A percentile compares a stretch with the other conserved stretches of the same genome.
phyloP scores from a whole-genome alignment of 2,888 invertebrate genomes.

The Oscheius sp. region DNA sequence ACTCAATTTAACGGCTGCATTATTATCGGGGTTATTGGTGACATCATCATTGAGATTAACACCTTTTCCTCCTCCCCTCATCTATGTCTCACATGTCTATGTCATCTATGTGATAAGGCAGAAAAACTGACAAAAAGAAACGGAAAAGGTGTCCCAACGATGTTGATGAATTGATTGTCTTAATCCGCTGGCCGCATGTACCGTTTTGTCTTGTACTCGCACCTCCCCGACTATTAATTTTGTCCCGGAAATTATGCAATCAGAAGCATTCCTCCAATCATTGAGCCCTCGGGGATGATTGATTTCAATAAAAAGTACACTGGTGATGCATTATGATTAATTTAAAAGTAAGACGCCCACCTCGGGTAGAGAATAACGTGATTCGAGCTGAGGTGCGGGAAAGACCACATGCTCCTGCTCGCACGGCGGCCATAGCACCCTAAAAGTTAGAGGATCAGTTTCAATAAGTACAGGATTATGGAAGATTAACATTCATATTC shows the following conservation, averaged over 20 bases:
- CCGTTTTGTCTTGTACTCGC: background rate
- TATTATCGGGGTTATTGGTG: slow-evolving; percentile 9
- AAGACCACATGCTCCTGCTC: slow-evolving; percentile 60
- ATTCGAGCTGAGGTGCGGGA: slow-evolving; percentile 20
- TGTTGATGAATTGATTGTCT: slow-evolving; percentile 5
- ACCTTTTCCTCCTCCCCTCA: slow-evolving; percentile 6
- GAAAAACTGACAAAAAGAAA: background rate
- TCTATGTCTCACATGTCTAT: background rate
- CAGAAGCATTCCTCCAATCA: background rate
- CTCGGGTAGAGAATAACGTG: slow-evolving; percentile 49
- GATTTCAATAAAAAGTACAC: background rate
- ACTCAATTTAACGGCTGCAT: slow-evolving; percentile 31
- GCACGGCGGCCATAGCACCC: slow-evolving; percentile 60
- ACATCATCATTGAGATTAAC: slow-evolving; percentile 17
- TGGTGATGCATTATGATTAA: slow-evolving; percentile 1
- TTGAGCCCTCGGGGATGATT: background rate
- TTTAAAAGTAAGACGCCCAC: slow-evolving; percentile 34
- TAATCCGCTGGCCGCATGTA: slow-evolving; percentile 1
- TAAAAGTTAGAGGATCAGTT: too few species aligned
- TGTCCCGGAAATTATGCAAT: slow-evolving; percentile 9
- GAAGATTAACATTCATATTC: too few species aligned
- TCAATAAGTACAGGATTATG: too few species aligned
- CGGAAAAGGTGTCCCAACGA: background rate
- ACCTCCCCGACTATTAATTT: slow-evolving; percentile 1
- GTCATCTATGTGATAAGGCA: background rate